Percentiles rank a stretch among this genome's conserved stretches.
Conservation (phyloP, 1,140 invertebrate species). For the Chymomyza costata region DNA sequence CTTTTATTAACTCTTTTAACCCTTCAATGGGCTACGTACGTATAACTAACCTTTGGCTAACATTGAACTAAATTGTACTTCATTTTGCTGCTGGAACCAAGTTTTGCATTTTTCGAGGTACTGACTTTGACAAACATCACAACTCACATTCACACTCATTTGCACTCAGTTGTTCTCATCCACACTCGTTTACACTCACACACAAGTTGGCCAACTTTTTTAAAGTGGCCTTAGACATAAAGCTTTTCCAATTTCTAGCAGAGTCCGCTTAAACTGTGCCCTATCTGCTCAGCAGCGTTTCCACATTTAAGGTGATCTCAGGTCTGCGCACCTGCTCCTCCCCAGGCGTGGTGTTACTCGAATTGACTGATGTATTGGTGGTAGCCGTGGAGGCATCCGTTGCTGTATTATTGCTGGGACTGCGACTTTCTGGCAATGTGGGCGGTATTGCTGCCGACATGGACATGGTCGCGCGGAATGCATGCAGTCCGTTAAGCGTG, state of each 20-base stretch:
- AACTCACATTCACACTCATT: slow-evolving; percentile 32
- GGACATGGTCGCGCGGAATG: slow-evolving; percentile 20
- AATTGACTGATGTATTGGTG: slow-evolving; percentile 22
- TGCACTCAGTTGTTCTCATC: background rate
- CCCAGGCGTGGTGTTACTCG: slow-evolving; percentile 12
- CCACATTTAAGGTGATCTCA: slow-evolving; percentile 65
- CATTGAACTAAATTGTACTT: slow-evolving; percentile 64
- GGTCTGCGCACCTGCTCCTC: slow-evolving; percentile 13
- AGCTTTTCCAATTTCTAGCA: slow-evolving; percentile 35
- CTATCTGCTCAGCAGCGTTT: slow-evolving; percentile 69
- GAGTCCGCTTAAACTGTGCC: slow-evolving; percentile 58
- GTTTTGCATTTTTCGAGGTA: slow-evolving; percentile 57
- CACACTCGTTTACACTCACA: background rate
- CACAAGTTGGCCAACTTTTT: background rate
- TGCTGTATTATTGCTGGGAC: slow-evolving; percentile 1
- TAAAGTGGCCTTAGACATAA: slow-evolving; percentile 29
- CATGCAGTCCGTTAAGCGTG: slow-evolving; percentile 48
- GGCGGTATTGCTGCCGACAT: background rate
- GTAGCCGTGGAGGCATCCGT: slow-evolving; percentile 19
- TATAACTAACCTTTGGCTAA: slow-evolving; percentile 40
- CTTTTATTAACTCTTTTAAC: no score
- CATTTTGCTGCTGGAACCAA: slow-evolving; percentile 58
- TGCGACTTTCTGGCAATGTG: background rate
- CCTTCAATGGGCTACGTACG: no score
- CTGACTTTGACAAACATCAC: slow-evolving; percentile 51